phyloP scores from a whole-genome alignment of 1,140 invertebrate genomes.

The Heliconius congener region DNA sequence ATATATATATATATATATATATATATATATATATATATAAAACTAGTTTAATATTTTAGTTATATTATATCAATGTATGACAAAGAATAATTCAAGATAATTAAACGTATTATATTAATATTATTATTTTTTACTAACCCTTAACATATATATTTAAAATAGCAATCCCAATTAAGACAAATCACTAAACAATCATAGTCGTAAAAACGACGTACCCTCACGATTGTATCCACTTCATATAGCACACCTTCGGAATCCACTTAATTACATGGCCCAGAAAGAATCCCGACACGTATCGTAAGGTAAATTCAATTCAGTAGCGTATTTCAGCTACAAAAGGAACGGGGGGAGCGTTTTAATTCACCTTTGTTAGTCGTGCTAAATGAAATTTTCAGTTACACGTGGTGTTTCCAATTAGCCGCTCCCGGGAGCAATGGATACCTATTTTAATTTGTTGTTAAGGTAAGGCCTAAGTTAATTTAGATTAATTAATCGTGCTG shows the following conservation, averaged over 20 bases:
- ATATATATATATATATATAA: too few species aligned
- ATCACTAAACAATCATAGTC: background rate
- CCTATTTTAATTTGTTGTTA: slow-evolving; percentile 13
- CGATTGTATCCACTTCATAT: background rate
- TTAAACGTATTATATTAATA: too few species aligned
- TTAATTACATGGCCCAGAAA: slow-evolving; percentile 22
- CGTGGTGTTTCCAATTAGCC: slow-evolving; percentile 24
- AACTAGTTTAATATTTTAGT: too few species aligned
- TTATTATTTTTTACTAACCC: too few species aligned
- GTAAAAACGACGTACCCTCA: background rate
- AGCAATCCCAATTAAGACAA: background rate
- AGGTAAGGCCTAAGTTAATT: background rate
- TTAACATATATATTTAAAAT: too few species aligned
- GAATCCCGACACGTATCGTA: slow-evolving; percentile 17
- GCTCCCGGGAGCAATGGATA: slow-evolving; percentile 17
- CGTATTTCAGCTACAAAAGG: slow-evolving; percentile 21
- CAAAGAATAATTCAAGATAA: too few species aligned
- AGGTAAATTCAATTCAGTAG: slow-evolving; percentile 28
- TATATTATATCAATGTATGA: too few species aligned
- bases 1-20: too few species aligned
- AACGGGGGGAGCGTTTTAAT: slow-evolving; percentile 16
- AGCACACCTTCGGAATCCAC: slow-evolving; percentile 13
- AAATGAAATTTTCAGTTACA: slow-evolving; percentile 28
- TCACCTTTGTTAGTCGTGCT: slow-evolving; percentile 19
- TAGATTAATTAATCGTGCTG: background rate